Evolutionary conservation across 2,113 vertebrate genomes (phyloP), one percentile per base, ranked within the genome.

Genomic region (Chrysemys picta): DNA sequence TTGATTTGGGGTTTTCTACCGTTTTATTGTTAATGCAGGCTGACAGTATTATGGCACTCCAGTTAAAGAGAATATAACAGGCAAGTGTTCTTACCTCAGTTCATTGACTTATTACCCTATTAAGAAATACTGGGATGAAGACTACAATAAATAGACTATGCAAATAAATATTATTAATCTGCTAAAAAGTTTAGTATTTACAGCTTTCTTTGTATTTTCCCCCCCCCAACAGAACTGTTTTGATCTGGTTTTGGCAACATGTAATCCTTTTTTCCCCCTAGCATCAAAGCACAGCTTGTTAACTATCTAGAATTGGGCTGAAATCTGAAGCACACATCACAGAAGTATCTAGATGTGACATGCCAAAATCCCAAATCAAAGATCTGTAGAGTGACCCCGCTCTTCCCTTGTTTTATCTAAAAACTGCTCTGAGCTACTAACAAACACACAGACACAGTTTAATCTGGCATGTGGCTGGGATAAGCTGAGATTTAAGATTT

Each of bases 151-250:
- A 98, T 98, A 98, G 87, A 82, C 95, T 98, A 98, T 98, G 98
- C 95, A 98, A 98, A 98, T 98, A 98, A 98, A 98, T 98, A 98
- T 88, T 98, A 98, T 88, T 96, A 96, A 93, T 98, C 97, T 98
- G 98, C 98, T 98, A 98, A 97, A 98, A 98, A 97, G 93, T 95
- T 98, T 96, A 95, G 52, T 98, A 98, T 98, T 95, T 98, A 98
- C 98, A 98, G 86, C 72, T 97, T 97, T 92, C 96, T 95, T 97
- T 91, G 57, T 87, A 89, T 85, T 91, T 97, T 97, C 93, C 96
- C 42, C 98, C 93, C 96, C 42, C 98, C 97, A 98, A 90, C 93
- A 97, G 94, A 94, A 96, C 35, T 59, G 49, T 16, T 97, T 82
- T 89, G 91, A 91, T 83, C 80, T 90, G 90, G 80, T 97, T 97